A percentile compares a stretch with the other conserved stretches of the same genome.
Evolutionary conservation across 2,113 vertebrate genomes (phyloP).

Genomic region (Psittacula cyanocephala): DNA sequence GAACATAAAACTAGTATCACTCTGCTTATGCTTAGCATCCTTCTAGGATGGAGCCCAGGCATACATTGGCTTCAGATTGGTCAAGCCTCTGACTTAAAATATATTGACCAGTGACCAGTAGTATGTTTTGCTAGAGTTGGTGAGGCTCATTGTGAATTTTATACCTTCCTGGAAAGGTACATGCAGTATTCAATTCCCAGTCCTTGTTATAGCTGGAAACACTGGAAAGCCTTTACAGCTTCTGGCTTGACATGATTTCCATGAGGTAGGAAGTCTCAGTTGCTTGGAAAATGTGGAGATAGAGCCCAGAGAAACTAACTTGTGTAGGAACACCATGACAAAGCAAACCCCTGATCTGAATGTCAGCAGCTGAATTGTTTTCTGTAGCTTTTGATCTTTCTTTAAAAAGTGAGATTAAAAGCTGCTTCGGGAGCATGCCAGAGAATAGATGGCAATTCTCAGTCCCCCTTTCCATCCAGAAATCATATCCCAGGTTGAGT

Average conservation of each 20-base stretch:
- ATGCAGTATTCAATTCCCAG: accelerated
- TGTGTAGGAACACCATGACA: not conserved
- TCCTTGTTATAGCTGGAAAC: not conserved
- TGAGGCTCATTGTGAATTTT: not conserved
- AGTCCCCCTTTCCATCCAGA: not conserved
- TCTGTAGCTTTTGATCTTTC: not conserved
- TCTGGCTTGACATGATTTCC: not conserved
- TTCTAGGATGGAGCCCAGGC: not conserved
- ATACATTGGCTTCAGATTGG: not conserved
- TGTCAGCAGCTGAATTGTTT: not conserved
- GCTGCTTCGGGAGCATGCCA: not conserved
- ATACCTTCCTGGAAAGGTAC: not conserved
- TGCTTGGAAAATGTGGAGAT: not conserved
- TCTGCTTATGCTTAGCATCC: not conserved
- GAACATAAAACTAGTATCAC: not conserved
- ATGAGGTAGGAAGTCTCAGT: not conserved
- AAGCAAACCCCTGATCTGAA: not conserved
- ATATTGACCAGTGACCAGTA: accelerated
- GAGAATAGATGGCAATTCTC: not conserved
- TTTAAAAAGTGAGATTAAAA: not conserved
- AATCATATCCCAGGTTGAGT: not conserved
- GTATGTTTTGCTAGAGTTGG: not conserved
- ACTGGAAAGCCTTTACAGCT: not conserved
- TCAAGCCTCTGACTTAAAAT: not conserved
- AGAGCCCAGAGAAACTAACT: not conserved